Percentiles rank a stretch among this genome's conserved stretches.
phyloP scores from a whole-genome alignment of 2,797 vertebrate genomes.

The Megaceryle alcyon region DNA sequence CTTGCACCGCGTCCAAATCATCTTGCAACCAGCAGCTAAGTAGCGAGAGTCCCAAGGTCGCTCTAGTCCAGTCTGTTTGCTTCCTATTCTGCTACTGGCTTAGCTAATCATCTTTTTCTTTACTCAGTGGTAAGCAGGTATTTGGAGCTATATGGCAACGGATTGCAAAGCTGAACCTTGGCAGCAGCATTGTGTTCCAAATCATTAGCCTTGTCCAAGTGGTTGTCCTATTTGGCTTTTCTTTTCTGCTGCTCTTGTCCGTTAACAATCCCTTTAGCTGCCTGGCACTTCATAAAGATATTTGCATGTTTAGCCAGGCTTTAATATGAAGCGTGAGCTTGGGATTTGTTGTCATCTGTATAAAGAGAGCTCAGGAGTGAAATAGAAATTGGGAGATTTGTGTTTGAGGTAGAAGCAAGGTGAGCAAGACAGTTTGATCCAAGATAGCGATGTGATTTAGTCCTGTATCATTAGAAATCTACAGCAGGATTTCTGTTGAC shows the following conservation, averaged over 20 bases:
- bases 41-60: background rate
- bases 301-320: background rate
- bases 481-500: slow-evolving; percentile 12
- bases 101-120: slow-evolving; percentile 52
- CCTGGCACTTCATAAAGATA: background rate
- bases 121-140: slow-evolving; percentile 39
- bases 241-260: background rate
- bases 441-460: background rate
- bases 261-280: background rate
- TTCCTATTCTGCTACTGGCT: slow-evolving; percentile 63
- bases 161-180: slow-evolving; percentile 19
- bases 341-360: background rate
- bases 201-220: background rate
- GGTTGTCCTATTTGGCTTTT: background rate
- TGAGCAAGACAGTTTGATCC: background rate
- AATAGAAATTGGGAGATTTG: background rate
- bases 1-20: background rate
- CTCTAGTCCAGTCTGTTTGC: background rate
- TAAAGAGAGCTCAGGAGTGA: background rate
- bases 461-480: background rate
- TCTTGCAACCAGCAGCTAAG: background rate
- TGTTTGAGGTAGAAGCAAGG: background rate
- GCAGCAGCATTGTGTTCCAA: background rate
- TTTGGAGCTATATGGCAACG: slow-evolving; percentile 37
- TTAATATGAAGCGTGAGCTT: background rate